Evolutionary conservation across 1,140 invertebrate genomes (phyloP), one percentile per base, ranked within the genome.

Genomic region (Lepidurus arcticus): DNA sequence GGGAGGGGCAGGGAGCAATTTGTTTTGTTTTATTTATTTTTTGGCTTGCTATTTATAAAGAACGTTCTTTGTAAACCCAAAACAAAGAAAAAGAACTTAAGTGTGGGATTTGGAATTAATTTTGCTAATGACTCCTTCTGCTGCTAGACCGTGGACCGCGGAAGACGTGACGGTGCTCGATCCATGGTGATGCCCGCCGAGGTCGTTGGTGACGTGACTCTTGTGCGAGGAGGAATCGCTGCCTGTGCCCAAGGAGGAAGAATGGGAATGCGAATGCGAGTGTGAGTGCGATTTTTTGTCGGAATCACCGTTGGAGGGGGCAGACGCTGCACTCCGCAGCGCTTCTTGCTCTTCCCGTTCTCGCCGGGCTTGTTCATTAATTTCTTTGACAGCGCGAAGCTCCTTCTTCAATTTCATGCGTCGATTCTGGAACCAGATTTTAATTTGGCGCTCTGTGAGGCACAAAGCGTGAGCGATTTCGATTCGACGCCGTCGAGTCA

Each of bases 401-500:
- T 97, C 95, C 83, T 98, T 98, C 89, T 98, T 98, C 85, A 98
- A 90, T 86, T 98, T 98, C 96, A 98, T 98, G 83, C 96, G 90
- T 78, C 96, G 89, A 86, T 98, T 98, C 86, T 98, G 95, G 86
- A 97, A 97, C 95, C 95, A 97, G 83, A 97, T 97, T 88, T 97
- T 97, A 83, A 97, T 97, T 87, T 98, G 96, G 81, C 96, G 89
- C 86, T 98, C 96, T 79, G 96, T 98, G 75, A 98, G 89, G 85
- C 96, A 97, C 13, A 98, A 90, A 44, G 95, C 95, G 86, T 98
- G 96, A 10, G 96, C 96, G 81, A 98, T 97, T 86, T 98, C 96
- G 88, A 98, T 98, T 87, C 96, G 90, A 84, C 96, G 90, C 85
- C 96, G 90, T 84, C 96, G 89, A 81, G 96, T 98, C 84, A 98